Percentiles rank a stretch among this genome's conserved stretches.
Evolutionary conservation across 2,797 vertebrate species (phyloP).

Genomic region (Bradypodion pumilum): DNA sequence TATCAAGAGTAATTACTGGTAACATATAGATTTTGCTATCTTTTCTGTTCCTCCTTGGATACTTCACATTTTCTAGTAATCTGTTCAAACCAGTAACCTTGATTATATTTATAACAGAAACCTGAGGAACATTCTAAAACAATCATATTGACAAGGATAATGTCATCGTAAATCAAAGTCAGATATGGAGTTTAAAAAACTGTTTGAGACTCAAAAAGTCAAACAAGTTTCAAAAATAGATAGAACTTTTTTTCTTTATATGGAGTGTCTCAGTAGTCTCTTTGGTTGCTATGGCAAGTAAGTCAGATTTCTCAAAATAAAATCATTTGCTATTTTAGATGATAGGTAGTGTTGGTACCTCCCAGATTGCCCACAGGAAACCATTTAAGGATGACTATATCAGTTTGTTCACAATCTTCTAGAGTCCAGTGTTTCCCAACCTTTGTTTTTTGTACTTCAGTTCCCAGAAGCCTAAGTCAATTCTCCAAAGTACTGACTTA

Average conservation of each 20-base stretch:
- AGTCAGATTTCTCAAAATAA: not conserved
- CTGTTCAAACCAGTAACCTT: not conserved
- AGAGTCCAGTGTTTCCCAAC: too few species aligned
- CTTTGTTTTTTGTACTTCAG: too few species aligned
- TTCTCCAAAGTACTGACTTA: too few species aligned
- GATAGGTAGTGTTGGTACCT: too few species aligned
- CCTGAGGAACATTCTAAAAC: not conserved
- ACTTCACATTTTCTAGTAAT: not conserved
- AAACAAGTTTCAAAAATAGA: conserved; percentile 10
- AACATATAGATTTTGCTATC: not conserved
- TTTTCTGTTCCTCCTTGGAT: accelerated
- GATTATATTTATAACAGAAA: not conserved
- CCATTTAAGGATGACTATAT: too few species aligned
- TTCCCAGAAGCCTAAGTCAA: too few species aligned
- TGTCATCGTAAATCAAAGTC: not conserved
- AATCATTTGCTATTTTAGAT: not conserved
- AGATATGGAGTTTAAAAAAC: not conserved
- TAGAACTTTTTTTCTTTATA: not conserved
- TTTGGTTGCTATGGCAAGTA: not conserved
- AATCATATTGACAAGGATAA: not conserved
- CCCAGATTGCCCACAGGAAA: not conserved
- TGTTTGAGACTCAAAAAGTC: not conserved
- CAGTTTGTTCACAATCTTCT: too few species aligned
- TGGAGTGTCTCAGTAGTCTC: not conserved
- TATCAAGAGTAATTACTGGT: conserved; percentile 24